These are phyloP conservation scores for Drosophila novamexicana DNA, from an alignment of 1,140 invertebrate genomes.

Conservation along the genomic window DNA sequence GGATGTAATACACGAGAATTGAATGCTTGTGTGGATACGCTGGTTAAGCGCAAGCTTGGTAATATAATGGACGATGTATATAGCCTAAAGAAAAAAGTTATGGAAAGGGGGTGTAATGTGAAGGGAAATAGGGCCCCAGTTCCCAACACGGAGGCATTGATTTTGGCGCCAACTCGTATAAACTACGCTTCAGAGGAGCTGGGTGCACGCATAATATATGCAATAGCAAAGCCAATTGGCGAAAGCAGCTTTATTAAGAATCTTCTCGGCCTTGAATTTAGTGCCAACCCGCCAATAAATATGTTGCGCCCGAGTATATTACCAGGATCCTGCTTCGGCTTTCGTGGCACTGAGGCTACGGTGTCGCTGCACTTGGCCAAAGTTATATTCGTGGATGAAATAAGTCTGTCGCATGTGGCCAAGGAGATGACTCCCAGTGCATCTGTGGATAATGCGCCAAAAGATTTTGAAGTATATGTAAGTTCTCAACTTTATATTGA, in stretches of 20 bases:
- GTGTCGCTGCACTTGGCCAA: constrained; percentile 56
- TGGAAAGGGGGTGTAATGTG: constrained; percentile 1
- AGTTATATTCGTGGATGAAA: constrained; percentile 53
- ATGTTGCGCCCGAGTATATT: constrained; percentile 52
- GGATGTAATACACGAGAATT: constrained; percentile 37
- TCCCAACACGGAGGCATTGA: background rate
- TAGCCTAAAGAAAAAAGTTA: constrained; percentile 50
- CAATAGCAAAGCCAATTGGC: constrained; percentile 43
- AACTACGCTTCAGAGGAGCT: constrained; percentile 68
- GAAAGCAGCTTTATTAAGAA: constrained; percentile 40
- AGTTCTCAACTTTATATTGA: background rate
- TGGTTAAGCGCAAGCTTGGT: constrained; percentile 59
- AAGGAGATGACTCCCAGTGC: constrained; percentile 57
- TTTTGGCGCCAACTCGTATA: constrained; percentile 25
- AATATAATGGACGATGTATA: constrained; percentile 67
- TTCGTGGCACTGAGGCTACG: constrained; percentile 36
- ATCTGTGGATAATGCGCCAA: constrained; percentile 63
- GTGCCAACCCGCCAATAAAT: constrained; percentile 67
- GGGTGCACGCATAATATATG: constrained; percentile 54
- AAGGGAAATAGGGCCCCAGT: background rate
- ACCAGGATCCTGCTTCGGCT: constrained; percentile 72
- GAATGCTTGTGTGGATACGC: constrained; percentile 45
- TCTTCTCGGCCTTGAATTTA: constrained; percentile 62
- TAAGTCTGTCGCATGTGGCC: constrained; percentile 58
- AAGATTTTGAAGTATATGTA: constrained; percentile 69